Conservation (phyloP, 64 coral and sea anemone genomes). For the Pocillopora verrucosa region DNA sequence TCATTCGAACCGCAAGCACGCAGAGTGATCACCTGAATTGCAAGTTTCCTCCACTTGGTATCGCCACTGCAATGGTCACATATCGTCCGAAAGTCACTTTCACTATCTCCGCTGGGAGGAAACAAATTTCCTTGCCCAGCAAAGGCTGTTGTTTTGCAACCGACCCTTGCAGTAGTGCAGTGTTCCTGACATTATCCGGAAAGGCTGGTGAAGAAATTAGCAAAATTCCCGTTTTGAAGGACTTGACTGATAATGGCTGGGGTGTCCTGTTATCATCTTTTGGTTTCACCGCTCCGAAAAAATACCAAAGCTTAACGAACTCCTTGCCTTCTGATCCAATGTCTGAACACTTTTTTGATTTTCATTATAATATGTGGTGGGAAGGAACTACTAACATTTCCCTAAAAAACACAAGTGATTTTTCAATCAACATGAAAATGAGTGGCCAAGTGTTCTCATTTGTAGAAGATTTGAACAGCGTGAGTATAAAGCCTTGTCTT, state of each 20-base stretch:
- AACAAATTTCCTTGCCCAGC: neutral
- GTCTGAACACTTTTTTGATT: neutral
- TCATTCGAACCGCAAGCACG: neutral
- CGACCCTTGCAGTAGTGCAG: slow-evolving; percentile 14
- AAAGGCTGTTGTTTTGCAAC: slow-evolving; percentile 33
- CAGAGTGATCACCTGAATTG: neutral
- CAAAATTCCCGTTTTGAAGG: neutral
- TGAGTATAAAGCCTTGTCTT: neutral
- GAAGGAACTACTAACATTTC: neutral
- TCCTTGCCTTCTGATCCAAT: neutral
- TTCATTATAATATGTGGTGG: slow-evolving; percentile 2
- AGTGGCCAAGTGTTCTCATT: slow-evolving; percentile 4
- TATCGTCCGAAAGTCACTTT: slow-evolving; percentile 29
- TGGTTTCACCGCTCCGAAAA: neutral
- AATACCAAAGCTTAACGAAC: neutral
- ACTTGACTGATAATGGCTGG: neutral
- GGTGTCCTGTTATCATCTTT: neutral
- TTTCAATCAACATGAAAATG: neutral
- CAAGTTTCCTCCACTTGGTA: neutral
- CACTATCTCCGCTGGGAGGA: neutral
- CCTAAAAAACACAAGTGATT: neutral
- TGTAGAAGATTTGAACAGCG: neutral
- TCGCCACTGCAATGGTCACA: neutral
- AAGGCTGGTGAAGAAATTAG: neutral
- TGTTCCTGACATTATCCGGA: neutral